Conservation (phyloP, 2,888 invertebrate genomes). For the Ceramica pisi region DNA sequence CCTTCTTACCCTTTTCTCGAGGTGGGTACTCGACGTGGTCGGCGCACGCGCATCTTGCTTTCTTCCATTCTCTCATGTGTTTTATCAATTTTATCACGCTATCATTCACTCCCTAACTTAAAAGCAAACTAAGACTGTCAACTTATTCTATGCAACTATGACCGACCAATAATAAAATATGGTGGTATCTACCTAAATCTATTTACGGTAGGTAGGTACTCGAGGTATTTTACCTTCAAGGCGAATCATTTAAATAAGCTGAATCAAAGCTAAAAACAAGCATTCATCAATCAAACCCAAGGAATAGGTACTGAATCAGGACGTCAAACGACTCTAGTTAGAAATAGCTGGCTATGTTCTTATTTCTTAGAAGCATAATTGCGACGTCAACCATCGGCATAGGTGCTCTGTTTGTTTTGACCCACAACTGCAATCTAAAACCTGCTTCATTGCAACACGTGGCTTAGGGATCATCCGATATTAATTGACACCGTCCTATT, state of each 20-base stretch:
- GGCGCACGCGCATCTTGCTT: too few species aligned
- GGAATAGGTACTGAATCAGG: neutral
- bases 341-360: neutral
- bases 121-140: too few species aligned
- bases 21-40: neutral
- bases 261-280: neutral
- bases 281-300: neutral
- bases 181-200: too few species aligned
- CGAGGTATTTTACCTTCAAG: neutral
- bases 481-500: constrained; percentile 12
- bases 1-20: neutral
- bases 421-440: constrained; percentile 1
- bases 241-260: too few species aligned
- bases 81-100: too few species aligned
- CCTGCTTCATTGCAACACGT: constrained; percentile 25
- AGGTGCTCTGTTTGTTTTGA: neutral
- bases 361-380: neutral
- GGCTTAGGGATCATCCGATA: constrained; percentile 17
- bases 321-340: too few species aligned
- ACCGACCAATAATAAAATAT: too few species aligned
- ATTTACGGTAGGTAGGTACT: neutral
- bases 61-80: too few species aligned
- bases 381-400: neutral
- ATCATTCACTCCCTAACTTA: too few species aligned
- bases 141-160: too few species aligned